Conservation (phyloP, 2,797 vertebrate species). For the Lagorchestes hirsutus region DNA sequence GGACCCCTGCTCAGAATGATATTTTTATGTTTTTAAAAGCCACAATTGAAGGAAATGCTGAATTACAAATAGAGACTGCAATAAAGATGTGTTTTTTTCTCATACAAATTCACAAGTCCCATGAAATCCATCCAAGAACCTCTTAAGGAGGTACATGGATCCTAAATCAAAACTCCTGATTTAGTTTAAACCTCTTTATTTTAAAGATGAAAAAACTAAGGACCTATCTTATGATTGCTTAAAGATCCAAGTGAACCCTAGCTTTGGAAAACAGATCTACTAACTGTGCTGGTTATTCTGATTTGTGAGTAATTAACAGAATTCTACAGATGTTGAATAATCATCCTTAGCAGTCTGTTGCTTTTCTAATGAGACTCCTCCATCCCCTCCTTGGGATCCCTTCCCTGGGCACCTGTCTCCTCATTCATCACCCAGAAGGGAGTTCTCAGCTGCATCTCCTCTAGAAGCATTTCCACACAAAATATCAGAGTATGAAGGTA, state of each 20-base stretch:
- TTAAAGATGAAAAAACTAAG: not conserved
- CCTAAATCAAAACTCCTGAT: not conserved
- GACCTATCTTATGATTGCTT: not conserved
- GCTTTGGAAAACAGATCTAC: not conserved
- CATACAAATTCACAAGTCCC: not conserved
- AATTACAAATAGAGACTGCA: not conserved
- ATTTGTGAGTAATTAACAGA: not conserved
- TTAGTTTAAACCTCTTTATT: not conserved
- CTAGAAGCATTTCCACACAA: not conserved
- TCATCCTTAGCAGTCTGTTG: not conserved
- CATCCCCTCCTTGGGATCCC: not conserved
- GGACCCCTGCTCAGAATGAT: not conserved
- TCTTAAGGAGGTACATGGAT: not conserved
- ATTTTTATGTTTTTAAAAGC: not conserved
- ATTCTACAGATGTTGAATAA: not conserved
- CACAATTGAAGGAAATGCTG: not conserved
- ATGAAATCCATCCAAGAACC: not conserved
- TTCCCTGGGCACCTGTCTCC: not conserved
- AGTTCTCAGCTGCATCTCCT: conserved; percentile 4
- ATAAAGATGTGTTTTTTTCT: not conserved
- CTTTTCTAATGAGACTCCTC: not conserved
- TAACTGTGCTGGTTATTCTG: not conserved
- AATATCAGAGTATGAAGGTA: too few species aligned
- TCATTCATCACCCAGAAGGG: not conserved
- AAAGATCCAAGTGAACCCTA: not conserved